These are phyloP conservation scores for Sturmia bella DNA, from an alignment of 2,888 invertebrate genomes.

Conservation along the genomic window DNA sequence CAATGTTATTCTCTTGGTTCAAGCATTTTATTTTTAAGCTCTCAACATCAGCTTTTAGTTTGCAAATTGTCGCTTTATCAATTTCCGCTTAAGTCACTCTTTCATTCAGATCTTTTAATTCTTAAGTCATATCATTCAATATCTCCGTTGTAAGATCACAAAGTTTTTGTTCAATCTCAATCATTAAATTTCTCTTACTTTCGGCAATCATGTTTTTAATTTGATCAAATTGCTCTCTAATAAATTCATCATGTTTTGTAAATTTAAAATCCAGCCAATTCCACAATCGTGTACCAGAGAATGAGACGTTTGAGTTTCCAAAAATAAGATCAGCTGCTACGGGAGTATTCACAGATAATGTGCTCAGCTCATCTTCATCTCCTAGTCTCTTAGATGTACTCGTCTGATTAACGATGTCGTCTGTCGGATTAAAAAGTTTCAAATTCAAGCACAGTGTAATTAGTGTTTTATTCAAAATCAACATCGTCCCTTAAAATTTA, in stretches of 20 bases:
- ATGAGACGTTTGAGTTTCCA: not conserved
- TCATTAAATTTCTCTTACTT: not conserved
- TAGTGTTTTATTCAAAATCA: too few species aligned
- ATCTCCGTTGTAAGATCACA: not conserved
- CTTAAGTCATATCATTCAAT: not conserved
- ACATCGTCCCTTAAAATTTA: too few species aligned
- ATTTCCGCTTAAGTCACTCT: not conserved
- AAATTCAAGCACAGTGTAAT: too few species aligned
- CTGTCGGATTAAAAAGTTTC: too few species aligned
- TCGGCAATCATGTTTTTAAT: not conserved
- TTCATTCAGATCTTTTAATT: conserved; percentile 18
- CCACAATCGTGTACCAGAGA: not conserved
- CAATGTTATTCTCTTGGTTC: not conserved
- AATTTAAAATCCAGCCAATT: conserved; percentile 1
- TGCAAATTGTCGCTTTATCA: not conserved
- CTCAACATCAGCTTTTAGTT: not conserved
- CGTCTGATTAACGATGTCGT: too few species aligned
- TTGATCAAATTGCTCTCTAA: not conserved
- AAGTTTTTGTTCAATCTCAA: conserved; percentile 1
- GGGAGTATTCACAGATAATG: not conserved
- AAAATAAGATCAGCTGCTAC: not conserved
- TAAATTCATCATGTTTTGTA: conserved; percentile 2
- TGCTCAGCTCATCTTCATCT: too few species aligned
- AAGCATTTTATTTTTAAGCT: not conserved
- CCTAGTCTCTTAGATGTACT: too few species aligned